Evolutionary conservation across 2,797 vertebrate species (phyloP).

Genomic region (Rhinatrema bivittatum): DNA sequence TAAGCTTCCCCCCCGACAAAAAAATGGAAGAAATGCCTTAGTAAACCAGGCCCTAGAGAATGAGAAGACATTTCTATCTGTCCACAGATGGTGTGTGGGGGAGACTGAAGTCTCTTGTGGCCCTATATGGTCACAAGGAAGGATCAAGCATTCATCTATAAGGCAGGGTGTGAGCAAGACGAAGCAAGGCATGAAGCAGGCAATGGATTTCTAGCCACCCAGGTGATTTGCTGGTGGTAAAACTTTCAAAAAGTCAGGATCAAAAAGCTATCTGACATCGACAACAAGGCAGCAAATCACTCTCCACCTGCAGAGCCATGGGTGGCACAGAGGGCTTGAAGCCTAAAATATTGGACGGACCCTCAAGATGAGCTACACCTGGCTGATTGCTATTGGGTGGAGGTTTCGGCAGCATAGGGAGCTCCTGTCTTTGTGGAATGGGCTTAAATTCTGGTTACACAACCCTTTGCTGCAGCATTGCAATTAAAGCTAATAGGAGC

Average conservation of each 20-base stretch:
- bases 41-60: no score
- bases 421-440: not conserved
- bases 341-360: constrained; percentile 29
- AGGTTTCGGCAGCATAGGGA: not conserved
- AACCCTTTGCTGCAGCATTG: not conserved
- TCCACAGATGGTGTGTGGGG: no score
- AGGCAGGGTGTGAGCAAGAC: no score
- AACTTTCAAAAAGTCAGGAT: constrained; percentile 46
- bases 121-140: no score
- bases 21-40: no score
- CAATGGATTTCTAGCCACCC: constrained; percentile 21
- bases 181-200: constrained; percentile 32
- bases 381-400: constrained; percentile 27
- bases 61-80: no score
- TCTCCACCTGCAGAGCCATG: constrained; percentile 23
- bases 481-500: constrained; percentile 3
- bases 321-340: constrained; percentile 19
- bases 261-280: constrained; percentile 34
- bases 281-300: constrained; percentile 34
- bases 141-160: no score
- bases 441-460: constrained; percentile 1
- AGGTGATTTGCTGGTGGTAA: constrained; percentile 41
- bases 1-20: no score
- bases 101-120: no score
- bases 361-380: constrained; percentile 14